A percentile compares a stretch with the other conserved stretches of the same genome.
These are phyloP conservation scores for Zaprionus bogoriensis DNA, from an alignment of 2,888 invertebrate species.

Conservation along the genomic window DNA sequence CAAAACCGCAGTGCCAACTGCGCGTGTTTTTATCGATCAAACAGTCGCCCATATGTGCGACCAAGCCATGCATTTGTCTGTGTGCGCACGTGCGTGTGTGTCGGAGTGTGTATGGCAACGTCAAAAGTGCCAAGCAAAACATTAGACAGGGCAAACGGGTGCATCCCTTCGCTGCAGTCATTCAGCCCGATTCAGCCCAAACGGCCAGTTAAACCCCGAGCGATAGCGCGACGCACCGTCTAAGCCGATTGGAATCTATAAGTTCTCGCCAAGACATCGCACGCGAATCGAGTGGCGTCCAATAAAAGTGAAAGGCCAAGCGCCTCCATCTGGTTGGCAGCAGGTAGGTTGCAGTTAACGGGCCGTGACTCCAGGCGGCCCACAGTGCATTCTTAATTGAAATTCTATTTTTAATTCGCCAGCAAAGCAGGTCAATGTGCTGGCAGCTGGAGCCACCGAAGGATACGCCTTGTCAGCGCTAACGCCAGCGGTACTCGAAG, in stretches of 20 bases:
- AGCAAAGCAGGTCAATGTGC: conserved; percentile 49
- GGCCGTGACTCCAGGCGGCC: conserved; percentile 17
- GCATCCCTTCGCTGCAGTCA: conserved; percentile 43
- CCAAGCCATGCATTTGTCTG: not conserved
- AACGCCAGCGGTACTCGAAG: conserved; percentile 12
- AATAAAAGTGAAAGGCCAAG: conserved; percentile 62
- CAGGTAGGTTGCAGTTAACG: conserved; percentile 4
- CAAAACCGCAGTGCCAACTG: conserved; percentile 59
- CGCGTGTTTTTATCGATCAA: conserved; percentile 64
- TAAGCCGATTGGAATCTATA: conserved; percentile 65
- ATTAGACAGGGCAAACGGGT: conserved; percentile 48
- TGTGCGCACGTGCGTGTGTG: not conserved
- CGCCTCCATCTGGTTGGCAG: conserved; percentile 17
- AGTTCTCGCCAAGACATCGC: conserved; percentile 52
- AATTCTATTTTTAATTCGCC: conserved; percentile 65
- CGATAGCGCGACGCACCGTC: conserved; percentile 51
- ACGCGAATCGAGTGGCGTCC: conserved; percentile 58
- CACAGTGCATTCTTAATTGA: conserved; percentile 51
- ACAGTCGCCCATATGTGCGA: conserved; percentile 63
- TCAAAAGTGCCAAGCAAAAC: conserved; percentile 68
- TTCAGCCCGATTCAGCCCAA: conserved; percentile 47
- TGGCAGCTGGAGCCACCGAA: conserved; percentile 26
- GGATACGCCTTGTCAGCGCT: conserved; percentile 29
- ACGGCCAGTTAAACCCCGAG: conserved; percentile 45
- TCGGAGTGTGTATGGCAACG: conserved; percentile 59